Evolutionary conservation across 1,140 invertebrate species (phyloP), one percentile per base, ranked within the genome.

Genomic region (Euwallacea similis): DNA sequence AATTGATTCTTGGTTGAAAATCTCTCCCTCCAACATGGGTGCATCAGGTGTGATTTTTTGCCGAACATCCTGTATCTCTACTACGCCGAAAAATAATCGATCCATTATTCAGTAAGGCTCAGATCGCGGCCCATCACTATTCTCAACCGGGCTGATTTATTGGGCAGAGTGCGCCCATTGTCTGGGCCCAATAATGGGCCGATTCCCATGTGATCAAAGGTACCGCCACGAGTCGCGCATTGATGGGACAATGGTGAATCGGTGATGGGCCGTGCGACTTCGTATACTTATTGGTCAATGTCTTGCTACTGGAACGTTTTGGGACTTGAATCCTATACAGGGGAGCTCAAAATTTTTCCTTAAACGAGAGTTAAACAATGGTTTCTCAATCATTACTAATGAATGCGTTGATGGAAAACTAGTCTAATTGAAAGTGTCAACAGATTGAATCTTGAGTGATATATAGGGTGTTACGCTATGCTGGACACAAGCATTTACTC

Each of bases 241-340:
- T 53, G 63, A 65, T 58, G 65, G 55, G 65, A 67, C 65, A 67
- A 67, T 67, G 65, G 65, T 67, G 65, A 67, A 67, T 67, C 42
- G 55, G 65, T 67, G 65, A 67, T 67, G 65, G 56, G 65, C 50
- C 53, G 55, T 59, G 65, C 65, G 65, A 67, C 42, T 67, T 67
- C 21, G 65, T 67, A 67, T 67, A 67, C 54, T 67, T 67, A 67
- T 67, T 67, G 65, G 54, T 67, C 54, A 59, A 47, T 59, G 55
- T 67, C 43, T 67, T 67, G 65, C 65, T 67, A 56, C 65, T 59
- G 65, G 16, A 44, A 58, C 47, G 63, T 66, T 66, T 66, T 55
- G 16, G 63, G 63, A 15, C 8, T 56, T 16, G 8, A 21, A 9
- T 9, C 16, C 10, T 56, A 58, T 58, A 58, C 55, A 58, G 55